Base-by-base conservation (phyloP, 2,113 vertebrate genomes). In the Poeciliopsis turrubarensis region DNA sequence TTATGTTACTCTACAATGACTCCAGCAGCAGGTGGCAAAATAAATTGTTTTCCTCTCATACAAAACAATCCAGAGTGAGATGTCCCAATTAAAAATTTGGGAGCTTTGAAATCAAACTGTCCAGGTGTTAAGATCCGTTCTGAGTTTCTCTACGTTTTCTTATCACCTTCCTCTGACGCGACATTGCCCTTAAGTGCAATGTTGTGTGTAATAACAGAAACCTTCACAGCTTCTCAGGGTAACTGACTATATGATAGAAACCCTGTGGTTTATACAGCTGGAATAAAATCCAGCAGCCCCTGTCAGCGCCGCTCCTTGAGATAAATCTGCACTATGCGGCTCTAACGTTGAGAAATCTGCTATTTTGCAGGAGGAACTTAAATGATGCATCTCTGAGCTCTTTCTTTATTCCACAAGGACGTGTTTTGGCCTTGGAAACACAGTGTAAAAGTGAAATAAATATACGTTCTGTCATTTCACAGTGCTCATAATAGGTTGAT, bases 201-300 rank as follows among this genome's bases (percentile, higher is more conserved):
- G 60, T 41, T 64, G 78, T 19, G 39, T 8, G 17, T 51, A 64
- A 19, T 14, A 32, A 70, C 37, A 74, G 54, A 44, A 17, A 22
- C 34, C 30, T 14, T 61, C 68, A 47, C 2, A 47, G 39, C 65
- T 67, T 80, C 66, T 69, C 8, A 3, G 15, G 1, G 44, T 82
- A 82, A 85, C 65, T 78, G 73, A 74, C 83, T 69, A 66, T 89
- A 65, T 57, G 73, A 71, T 76, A 74, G 25, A 80, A 83, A 83
- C 25, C 70, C 62, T 69, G 69, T 60, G 54, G 61, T 74, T 79
- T 69, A 65, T 70, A 30, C 6, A 60, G 47, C 34, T 70, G 47
- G 37, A 75, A 73, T 34, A 86, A 34, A 87, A 87, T 78, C 65
- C 30, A 69, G n/a, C 8, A 29, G 37, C 8, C 4, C 31, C 75